A percentile compares a stretch with the other conserved stretches of the same genome.
phyloP scores from a whole-genome alignment of 2,888 invertebrate genomes.

The Barypeithes pellucidus region DNA sequence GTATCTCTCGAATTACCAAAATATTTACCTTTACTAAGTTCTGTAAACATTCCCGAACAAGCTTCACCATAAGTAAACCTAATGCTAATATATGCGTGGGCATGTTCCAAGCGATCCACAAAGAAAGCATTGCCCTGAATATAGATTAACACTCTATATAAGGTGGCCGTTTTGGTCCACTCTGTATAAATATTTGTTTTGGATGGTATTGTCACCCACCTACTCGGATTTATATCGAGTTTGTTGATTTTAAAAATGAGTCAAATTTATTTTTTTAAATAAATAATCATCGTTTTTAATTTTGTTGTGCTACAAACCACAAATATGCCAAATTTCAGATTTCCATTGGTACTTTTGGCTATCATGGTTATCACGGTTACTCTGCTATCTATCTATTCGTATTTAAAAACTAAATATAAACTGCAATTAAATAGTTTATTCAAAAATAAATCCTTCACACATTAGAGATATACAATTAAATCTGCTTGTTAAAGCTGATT shows the following conservation, averaged over 20 bases:
- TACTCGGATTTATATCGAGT: not conserved
- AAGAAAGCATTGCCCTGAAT: slow-evolving; percentile 41
- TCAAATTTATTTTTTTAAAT: too few species aligned
- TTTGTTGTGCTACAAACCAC: too few species aligned
- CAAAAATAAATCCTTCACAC: too few species aligned
- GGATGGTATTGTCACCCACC: not conserved
- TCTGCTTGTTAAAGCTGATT: too few species aligned
- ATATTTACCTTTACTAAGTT: slow-evolving; percentile 41
- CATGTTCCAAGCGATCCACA: slow-evolving; percentile 31
- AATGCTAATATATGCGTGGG: slow-evolving; percentile 42
- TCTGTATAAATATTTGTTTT: slow-evolving; percentile 36
- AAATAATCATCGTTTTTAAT: too few species aligned
- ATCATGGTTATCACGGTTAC: too few species aligned
- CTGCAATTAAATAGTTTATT: too few species aligned
- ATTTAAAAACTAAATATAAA: too few species aligned
- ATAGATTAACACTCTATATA: slow-evolving; percentile 33
- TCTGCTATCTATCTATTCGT: too few species aligned
- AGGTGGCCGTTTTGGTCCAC: slow-evolving; percentile 23
- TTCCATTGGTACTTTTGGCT: too few species aligned
- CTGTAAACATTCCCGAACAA: slow-evolving; percentile 27
- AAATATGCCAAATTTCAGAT: too few species aligned
- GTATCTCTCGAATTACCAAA: slow-evolving; percentile 29
- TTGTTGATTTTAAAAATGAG: slow-evolving; percentile 19
- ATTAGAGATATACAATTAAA: too few species aligned
- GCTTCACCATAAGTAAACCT: slow-evolving; percentile 36